Conservation (phyloP, 2,797 vertebrate species). For the Crocodylus rhombifer region DNA sequence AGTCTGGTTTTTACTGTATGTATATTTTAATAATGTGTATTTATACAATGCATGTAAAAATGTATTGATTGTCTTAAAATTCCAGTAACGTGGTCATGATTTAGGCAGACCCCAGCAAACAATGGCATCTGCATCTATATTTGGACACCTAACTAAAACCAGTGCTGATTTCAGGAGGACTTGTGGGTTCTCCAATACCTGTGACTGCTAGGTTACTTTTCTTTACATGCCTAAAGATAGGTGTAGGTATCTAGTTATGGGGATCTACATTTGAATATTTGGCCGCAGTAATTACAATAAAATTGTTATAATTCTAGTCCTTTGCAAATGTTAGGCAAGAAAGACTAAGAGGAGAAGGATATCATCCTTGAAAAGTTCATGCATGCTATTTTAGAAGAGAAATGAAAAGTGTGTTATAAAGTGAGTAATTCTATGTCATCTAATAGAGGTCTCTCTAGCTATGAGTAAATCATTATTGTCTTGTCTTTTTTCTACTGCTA, state of each 20-base stretch:
- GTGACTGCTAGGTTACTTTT: background rate
- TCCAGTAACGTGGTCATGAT: background rate
- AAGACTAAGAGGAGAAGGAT: background rate
- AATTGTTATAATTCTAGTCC: background rate
- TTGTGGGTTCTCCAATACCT: background rate
- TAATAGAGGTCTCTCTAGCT: background rate
- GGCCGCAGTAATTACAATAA: background rate
- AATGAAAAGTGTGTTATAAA: background rate
- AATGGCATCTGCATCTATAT: background rate
- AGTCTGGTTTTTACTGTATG: background rate
- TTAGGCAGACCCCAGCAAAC: background rate
- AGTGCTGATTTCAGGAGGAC: background rate
- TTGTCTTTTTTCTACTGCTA: background rate
- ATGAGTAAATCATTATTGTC: background rate
- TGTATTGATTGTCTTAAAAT: background rate
- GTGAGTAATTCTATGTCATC: constrained; percentile 16
- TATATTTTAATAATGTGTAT: background rate
- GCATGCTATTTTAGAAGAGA: background rate
- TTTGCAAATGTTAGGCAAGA: background rate
- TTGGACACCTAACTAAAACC: accelerated
- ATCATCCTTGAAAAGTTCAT: background rate
- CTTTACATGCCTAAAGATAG: background rate
- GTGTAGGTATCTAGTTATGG: background rate
- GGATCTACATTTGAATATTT: background rate
- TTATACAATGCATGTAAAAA: background rate